Base-by-base conservation (phyloP, 2,888 invertebrate genomes). In the Ernsta delagoae region DNA sequence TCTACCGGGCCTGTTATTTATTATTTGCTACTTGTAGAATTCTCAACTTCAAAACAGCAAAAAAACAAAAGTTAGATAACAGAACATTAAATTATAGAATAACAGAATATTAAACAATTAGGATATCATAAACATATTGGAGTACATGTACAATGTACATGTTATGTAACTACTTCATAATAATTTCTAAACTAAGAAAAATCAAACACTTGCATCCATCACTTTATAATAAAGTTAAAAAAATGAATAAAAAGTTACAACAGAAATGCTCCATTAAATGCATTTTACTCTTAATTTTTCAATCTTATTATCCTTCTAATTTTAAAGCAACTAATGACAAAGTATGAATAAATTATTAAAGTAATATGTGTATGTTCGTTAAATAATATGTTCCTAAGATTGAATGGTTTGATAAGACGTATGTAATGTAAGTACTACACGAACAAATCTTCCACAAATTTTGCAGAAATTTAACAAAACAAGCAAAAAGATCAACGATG, bases 241-340 rank as follows among this genome's bases (percentile, higher is more conserved):
- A 9, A 59, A 59, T 5, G 61, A 69, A 60, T n/a, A 56, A 59
- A 41, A 53, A 59, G 56, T 34, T 34, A 9, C 45, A 34, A 57
- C 53, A 57, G 50, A 70, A 70, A 70, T 70, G 70, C 70, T 70
- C 16, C 4, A 36, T 54, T 70, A 70, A 70, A 70, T 70, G 70
- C 70, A 70, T 48, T 48, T 48, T 48, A 5, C n/a, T 6, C 48
- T 48, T 48, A n/a, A 48, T 12, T 9, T 48, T 12, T 48, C 5
- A 48, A 48, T 12, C 48, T 48, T 6, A 48, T 48, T 12, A 6
- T 6, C 5, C 12, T 12, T 48, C 12, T 12, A 4, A 12, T n/a
- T n/a, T n/a, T n/a, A 48, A 11, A 43, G 11, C 9, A 43, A 43
- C 11, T 43, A 43, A 43, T 11, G 43, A 43, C 43, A 43, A 43